phyloP scores from a whole-genome alignment of 2,888 invertebrate genomes.

The Zygothrica quintamaculata region DNA sequence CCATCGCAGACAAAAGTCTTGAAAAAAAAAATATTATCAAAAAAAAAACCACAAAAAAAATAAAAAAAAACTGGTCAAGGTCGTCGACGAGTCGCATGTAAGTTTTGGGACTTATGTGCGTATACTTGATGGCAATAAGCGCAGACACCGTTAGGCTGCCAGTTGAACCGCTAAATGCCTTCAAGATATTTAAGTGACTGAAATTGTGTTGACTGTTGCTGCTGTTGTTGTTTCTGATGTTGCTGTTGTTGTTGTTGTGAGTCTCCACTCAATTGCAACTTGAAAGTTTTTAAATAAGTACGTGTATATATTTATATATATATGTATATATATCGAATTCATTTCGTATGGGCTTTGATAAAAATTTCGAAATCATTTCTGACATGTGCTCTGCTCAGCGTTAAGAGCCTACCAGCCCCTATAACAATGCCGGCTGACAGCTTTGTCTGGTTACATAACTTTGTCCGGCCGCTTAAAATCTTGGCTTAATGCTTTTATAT shows the following conservation, averaged over 20 bases:
- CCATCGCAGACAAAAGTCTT: constrained; percentile 37
- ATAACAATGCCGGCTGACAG: too few species aligned
- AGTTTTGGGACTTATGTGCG: constrained; percentile 41
- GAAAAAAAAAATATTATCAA: constrained; percentile 14
- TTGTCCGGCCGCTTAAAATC: constrained; percentile 14
- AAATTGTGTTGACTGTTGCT: constrained; percentile 11
- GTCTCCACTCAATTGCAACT: constrained; percentile 9
- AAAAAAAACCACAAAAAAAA: constrained; percentile 6
- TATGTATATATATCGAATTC: constrained; percentile 17
- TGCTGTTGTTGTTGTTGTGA: constrained; percentile 18
- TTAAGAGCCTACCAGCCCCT: constrained; percentile 14
- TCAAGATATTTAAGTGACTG: constrained; percentile 26
- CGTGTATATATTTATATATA: constrained; percentile 6
- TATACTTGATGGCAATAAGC: constrained; percentile 55
- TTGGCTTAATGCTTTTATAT: constrained; percentile 3
- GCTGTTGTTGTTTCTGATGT: constrained; percentile 3
- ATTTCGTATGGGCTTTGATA: constrained; percentile 12
- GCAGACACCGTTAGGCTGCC: constrained; percentile 43
- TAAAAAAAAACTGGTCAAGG: constrained; percentile 63
- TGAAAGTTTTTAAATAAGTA: constrained; percentile 26
- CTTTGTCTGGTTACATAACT: constrained; percentile 14
- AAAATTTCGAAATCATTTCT: constrained; percentile 28
- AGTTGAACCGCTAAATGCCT: constrained; percentile 33
- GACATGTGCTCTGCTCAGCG: neutral
- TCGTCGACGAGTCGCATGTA: constrained; percentile 33